Evolutionary conservation across 2,888 invertebrate species (phyloP), one percentile per base, ranked within the genome.

Genomic region (Hypomecis atomaria): DNA sequence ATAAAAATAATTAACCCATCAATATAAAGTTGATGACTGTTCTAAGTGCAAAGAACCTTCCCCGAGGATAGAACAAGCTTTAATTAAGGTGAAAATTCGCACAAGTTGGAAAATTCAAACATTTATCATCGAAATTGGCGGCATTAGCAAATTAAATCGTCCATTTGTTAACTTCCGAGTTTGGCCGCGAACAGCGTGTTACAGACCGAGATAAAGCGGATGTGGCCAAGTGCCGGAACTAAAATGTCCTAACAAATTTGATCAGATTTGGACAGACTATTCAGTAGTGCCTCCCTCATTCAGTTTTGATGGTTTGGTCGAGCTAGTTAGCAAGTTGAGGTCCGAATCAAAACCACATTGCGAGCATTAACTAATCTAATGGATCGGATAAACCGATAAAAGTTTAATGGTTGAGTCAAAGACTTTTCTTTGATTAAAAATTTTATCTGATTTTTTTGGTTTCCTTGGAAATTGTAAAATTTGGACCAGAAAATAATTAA

Each of bases 141-240:
- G 65, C 66, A 70, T 72, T 69, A 66, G 70, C 66, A 62, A 72
- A 70, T 70, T 72, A 69, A 72, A 70, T 70, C 63, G 67, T 66
- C 61, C 69, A 66, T 67, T 70, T 63, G 68, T 68, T 69, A 69
- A 62, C 62, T 61, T 54, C 52, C 58, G 55, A 55, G 40, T 56
- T 42, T 43, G 52, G 56, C 53, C 59, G 62, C 56, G 63, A 63
- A 67, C 60, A 58, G 64, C 67, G 64, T 62, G 65, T 64, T 69
- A 67, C 55, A 42, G 10, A 42, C 40, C 40, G 33, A 52, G 10
- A 10, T 52, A 42, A 7, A n/a, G 4, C 33, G 5, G 33, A 52
- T 4, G 10, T 42, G 52, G 40, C 23, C 10, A 42, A 40, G 36
- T 33, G 5, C 10, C 4, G 6, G 10, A 42, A 52, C 38, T 38